Conservation (phyloP, 2,797 vertebrate species). For the Acanthurus lineatus region DNA sequence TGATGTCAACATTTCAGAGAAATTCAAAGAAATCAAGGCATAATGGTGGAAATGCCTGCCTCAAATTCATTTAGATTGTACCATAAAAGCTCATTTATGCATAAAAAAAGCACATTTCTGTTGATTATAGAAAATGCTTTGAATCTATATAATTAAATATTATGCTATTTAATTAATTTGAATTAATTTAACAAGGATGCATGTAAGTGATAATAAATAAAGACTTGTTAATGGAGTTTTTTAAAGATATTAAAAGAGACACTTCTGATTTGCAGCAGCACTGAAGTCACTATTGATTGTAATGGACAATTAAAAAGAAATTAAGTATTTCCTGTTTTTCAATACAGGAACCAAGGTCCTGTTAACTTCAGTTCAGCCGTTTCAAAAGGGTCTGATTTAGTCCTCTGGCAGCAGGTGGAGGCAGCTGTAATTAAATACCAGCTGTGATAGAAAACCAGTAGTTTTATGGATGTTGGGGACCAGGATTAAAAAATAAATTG, state of each 20-base stretch:
- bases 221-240: not conserved
- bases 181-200: not conserved
- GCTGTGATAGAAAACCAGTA: not conserved
- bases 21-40: not conserved
- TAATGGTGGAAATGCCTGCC: not conserved
- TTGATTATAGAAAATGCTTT: not conserved
- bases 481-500: not conserved
- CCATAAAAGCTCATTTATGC: not conserved
- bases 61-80: not conserved
- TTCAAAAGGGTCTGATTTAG: not conserved
- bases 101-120: not conserved
- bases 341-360: not conserved
- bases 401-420: constrained; percentile 3
- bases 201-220: not conserved
- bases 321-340: not conserved
- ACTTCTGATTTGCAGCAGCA: not conserved
- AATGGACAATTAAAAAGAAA: not conserved
- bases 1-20: not conserved
- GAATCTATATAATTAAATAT: no score
- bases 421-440: not conserved
- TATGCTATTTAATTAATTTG: not conserved
- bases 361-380: not conserved
- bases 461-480: not conserved
- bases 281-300: not conserved
- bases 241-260: not conserved